phyloP scores from a whole-genome alignment of 2,113 vertebrate species.

The Phrynocephalus versicolor region DNA sequence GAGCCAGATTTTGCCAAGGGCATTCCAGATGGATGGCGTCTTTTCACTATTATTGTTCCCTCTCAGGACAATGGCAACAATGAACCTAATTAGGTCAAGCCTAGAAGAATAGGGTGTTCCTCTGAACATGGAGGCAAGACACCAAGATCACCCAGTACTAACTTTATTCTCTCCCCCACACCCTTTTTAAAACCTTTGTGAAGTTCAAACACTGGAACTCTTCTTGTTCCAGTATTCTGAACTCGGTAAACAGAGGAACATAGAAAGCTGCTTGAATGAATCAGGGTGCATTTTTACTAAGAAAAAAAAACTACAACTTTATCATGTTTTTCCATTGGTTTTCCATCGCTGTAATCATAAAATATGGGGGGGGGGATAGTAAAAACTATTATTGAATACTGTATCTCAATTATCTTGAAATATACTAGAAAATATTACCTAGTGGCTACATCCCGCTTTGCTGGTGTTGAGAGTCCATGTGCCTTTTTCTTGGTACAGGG shows the following conservation, averaged over 20 bases:
- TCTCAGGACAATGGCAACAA: neutral
- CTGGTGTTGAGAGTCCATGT: too few species aligned
- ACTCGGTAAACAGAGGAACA: neutral
- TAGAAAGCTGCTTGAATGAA: neutral
- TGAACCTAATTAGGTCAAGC: neutral
- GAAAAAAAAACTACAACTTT: neutral
- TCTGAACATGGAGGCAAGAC: neutral
- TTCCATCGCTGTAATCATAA: neutral
- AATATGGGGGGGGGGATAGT: neutral
- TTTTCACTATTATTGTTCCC: neutral
- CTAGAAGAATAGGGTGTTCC: neutral
- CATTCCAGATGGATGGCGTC: neutral
- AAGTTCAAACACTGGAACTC: neutral
- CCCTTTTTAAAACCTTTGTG: neutral
- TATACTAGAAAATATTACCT: too few species aligned
- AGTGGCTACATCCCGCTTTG: too few species aligned
- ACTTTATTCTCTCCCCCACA: neutral
- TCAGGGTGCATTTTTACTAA: neutral
- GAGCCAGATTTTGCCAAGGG: neutral
- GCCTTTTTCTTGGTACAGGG: too few species aligned
- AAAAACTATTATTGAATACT: too few species aligned
- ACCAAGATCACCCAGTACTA: neutral
- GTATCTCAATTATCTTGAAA: too few species aligned
- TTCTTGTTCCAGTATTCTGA: neutral
- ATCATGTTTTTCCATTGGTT: neutral